Percentiles rank a stretch among this genome's conserved stretches.
Conservation (phyloP, 2,797 vertebrate species). For the Gastrophryne carolinensis region DNA sequence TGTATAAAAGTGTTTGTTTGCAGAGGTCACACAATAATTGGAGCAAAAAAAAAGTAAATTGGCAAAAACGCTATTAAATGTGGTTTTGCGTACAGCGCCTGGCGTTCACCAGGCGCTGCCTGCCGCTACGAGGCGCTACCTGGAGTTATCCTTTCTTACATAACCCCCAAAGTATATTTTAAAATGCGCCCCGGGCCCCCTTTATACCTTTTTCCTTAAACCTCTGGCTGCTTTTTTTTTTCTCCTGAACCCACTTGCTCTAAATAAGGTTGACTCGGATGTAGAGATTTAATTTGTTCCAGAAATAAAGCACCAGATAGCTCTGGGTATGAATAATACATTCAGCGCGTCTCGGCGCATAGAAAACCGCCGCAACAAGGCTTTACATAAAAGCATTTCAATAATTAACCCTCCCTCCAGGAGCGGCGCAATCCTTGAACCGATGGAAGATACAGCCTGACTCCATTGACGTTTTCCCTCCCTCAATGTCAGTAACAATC, state of each 20-base stretch:
- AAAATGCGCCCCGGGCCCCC: neutral
- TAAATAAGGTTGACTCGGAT: neutral
- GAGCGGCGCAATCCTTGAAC: too few relatives aligned
- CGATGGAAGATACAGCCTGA: neutral
- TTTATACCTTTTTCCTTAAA: neutral
- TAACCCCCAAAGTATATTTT: too few relatives aligned
- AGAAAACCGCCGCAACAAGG: neutral
- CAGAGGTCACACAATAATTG: too few relatives aligned
- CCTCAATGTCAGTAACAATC: too few relatives aligned
- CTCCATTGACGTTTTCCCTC: neutral
- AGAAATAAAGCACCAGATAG: neutral
- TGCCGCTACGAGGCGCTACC: too few relatives aligned
- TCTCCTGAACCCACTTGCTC: neutral
- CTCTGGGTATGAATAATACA: neutral
- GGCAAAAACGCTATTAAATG: too few relatives aligned
- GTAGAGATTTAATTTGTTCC: neutral
- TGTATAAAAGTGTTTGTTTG: too few relatives aligned
- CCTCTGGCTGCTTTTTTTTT: neutral
- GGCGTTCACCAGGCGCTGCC: too few relatives aligned
- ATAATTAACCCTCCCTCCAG: neutral
- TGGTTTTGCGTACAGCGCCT: too few relatives aligned
- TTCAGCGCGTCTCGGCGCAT: neutral
- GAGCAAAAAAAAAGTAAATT: too few relatives aligned
- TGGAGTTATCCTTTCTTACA: too few relatives aligned
- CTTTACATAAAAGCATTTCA: constrained; percentile 8